Evolutionary conservation across 2,888 invertebrate species (phyloP).

Genomic region (Nomada ruficornis): DNA sequence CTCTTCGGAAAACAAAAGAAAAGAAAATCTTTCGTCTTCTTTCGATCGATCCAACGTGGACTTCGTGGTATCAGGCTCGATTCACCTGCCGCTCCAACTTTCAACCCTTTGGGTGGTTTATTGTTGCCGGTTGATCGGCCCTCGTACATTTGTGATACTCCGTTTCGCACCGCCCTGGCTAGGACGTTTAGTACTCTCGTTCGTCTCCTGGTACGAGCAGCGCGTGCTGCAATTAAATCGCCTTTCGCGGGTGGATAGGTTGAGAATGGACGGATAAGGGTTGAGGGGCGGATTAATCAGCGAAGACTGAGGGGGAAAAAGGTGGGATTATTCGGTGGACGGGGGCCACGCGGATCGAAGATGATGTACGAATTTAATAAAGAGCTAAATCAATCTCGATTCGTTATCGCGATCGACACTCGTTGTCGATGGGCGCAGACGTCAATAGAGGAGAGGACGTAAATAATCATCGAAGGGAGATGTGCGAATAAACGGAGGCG

Average conservation of each 20-base stretch:
- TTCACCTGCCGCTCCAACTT: conserved; percentile 33
- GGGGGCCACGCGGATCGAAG: conserved; percentile 1
- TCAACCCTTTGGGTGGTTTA: conserved; percentile 43
- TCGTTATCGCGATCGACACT: conserved; percentile 33
- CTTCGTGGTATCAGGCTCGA: conserved; percentile 4
- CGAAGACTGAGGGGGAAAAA: too few species aligned
- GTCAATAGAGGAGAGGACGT: not conserved
- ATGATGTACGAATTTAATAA: conserved; percentile 48
- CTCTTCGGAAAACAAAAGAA: not conserved
- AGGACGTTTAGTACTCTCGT: conserved; percentile 59
- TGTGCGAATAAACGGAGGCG: not conserved
- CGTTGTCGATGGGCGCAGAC: not conserved
- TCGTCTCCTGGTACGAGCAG: conserved; percentile 66
- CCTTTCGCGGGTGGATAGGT: conserved; percentile 44
- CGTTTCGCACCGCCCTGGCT: conserved; percentile 52
- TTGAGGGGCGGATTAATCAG: too few species aligned
- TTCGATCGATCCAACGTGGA: conserved; percentile 6
- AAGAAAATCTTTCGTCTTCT: not conserved
- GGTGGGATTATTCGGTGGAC: not conserved
- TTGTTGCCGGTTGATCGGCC: conserved; percentile 49
- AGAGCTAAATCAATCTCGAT: conserved; percentile 43
- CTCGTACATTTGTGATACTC: conserved; percentile 55
- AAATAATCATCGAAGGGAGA: too few species aligned
- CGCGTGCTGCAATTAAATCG: conserved; percentile 68
- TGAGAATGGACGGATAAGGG: not conserved